Percentiles rank a stretch among this genome's conserved stretches.
Evolutionary conservation across 2,888 invertebrate genomes (phyloP).

Genomic region (Sphaerophoria rueppellii): DNA sequence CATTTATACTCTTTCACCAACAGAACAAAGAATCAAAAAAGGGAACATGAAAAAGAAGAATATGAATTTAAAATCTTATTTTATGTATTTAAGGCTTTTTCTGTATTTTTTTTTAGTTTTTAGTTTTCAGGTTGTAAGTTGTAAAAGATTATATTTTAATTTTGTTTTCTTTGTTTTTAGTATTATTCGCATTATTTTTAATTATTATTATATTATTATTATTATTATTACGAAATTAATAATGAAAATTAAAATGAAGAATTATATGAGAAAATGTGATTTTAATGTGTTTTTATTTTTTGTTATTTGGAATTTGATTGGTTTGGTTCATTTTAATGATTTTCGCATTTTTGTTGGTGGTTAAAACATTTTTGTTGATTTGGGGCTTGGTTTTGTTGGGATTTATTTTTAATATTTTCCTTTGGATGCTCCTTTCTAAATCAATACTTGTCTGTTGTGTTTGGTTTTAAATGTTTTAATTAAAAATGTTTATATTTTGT

Average conservation of each 20-base stretch:
- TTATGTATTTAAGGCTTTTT: conserved; percentile 61
- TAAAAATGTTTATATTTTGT: too few species aligned
- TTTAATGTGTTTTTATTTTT: conserved; percentile 61
- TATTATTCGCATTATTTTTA: conserved; percentile 75
- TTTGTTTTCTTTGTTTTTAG: conserved; percentile 75
- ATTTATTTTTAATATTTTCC: not conserved
- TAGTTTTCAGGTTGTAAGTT: conserved; percentile 66
- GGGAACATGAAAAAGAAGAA: conserved; percentile 39
- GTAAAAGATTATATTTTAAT: conserved; percentile 70
- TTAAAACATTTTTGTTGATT: conserved; percentile 2
- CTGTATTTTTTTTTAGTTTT: conserved; percentile 57
- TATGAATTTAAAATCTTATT: conserved; percentile 31
- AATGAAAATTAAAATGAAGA: conserved; percentile 73
- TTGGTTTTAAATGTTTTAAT: too few species aligned
- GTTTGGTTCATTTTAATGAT: not conserved
- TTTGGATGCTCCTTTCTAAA: too few species aligned
- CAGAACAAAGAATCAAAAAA: conserved; percentile 35
- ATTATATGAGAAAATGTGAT: conserved; percentile 62
- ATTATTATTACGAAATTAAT: conserved; percentile 74
- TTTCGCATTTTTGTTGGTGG: conserved; percentile 5
- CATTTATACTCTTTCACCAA: conserved; percentile 33
- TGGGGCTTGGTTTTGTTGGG: not conserved
- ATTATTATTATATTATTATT: conserved; percentile 65
- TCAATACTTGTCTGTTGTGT: too few species aligned
- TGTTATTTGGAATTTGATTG: not conserved